Evolutionary conservation across 2,888 invertebrate genomes (phyloP), one percentile per base, ranked within the genome.

Genomic region (Caenorhabditis sp.): DNA sequence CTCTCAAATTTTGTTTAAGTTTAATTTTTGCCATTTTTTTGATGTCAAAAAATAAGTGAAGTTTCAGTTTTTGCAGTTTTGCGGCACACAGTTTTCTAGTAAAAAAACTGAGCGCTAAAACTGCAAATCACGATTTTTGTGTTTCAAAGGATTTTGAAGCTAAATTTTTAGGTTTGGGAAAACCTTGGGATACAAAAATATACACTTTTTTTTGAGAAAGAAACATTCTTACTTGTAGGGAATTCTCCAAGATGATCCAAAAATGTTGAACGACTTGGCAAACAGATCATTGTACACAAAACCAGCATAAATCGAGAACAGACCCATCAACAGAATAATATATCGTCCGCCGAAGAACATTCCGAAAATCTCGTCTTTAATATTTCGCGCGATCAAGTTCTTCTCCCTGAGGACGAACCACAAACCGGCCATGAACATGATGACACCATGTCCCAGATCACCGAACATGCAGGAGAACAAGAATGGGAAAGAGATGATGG

Each of bases 381-480:
- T 83, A 23, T 77, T 73, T 63, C 66, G 76, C n/a, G 74, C 73
- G 10, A 68, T 63, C 37, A 99, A 90, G 23, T 92, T 92, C 86
- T 95, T 95, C 90, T 99, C 97, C 88, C 93, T 93, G 74, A 94
- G 90, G 77, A 97, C 93, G 94, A 99, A 95, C 93, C 93, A 95
- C 57, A 92, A 92, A 19, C 94, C 97, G 89, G 95, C 95, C 6
- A 92, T 88, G 54, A 94, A 92, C 94, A 99, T 94, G 59, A 99
- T 90, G 0, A 93, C 43, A 65, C 97, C 97, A 89, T 99, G 97
- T 0, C 97, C 97, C 62, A 93, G 90, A 90, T 99, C 97, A 17
- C 97, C 97, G 90, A 97, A 97, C 97, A 97, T 97, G 79, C 97
- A 93, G 81, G 95, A 94, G 89, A 97, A 97, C 87, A 97, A 90